These are phyloP conservation scores for Drosophila tripunctata DNA, from an alignment of 2,888 invertebrate species.

Conservation along the genomic window DNA sequence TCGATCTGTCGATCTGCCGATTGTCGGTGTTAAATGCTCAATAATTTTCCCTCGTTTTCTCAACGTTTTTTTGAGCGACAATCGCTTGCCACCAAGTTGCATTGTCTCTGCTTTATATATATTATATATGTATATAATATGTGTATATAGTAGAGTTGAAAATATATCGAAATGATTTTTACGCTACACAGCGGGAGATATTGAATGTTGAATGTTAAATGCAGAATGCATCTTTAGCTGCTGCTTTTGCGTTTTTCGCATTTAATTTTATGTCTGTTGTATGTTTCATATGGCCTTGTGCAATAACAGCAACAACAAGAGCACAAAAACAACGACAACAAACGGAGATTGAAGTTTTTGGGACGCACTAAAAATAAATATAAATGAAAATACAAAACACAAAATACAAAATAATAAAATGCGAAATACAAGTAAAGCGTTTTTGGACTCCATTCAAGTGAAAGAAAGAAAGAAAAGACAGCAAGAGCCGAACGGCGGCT, in stretches of 20 bases:
- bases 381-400: slow-evolving; percentile 49
- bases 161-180: slow-evolving; percentile 64
- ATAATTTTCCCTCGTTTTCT: slow-evolving; percentile 54
- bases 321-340: slow-evolving; percentile 26
- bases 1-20: slow-evolving; percentile 58
- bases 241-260: slow-evolving; percentile 52
- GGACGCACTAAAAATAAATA: slow-evolving; percentile 63
- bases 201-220: slow-evolving; percentile 41
- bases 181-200: slow-evolving; percentile 76
- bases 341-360: slow-evolving; percentile 48
- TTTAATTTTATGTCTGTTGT: slow-evolving; percentile 72
- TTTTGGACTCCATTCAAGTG: slow-evolving; percentile 26
- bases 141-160: slow-evolving; percentile 36
- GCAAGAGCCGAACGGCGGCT: too few relatives aligned
- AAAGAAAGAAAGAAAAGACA: slow-evolving; percentile 45
- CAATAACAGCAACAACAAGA: slow-evolving; percentile 43
- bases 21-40: slow-evolving; percentile 71
- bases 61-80: slow-evolving; percentile 6
- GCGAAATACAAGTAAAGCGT: slow-evolving; percentile 55
- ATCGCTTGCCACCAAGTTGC: slow-evolving; percentile 53
- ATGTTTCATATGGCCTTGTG: slow-evolving; percentile 63
- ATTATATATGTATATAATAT: too few relatives aligned
- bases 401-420: slow-evolving; percentile 36
- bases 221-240: slow-evolving; percentile 57
- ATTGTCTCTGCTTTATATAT: slow-evolving; percentile 64